Conservation (phyloP, 2,797 vertebrate genomes). For the Buphagus erythrorhynchus region DNA sequence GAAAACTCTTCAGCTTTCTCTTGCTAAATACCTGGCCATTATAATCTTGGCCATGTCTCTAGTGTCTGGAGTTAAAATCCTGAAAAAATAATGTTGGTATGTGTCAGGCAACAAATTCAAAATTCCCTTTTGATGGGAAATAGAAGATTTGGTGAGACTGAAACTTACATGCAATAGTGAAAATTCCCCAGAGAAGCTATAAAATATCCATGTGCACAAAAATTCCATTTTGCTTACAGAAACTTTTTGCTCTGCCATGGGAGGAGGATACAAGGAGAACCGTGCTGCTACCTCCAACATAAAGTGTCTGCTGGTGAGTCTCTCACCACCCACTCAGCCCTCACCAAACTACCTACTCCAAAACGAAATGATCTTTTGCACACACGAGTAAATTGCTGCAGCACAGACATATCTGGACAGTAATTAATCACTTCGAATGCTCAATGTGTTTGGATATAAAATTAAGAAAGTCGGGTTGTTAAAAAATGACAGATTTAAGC, state of each 20-base stretch:
- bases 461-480: slow-evolving; percentile 81
- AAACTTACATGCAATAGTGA: background rate
- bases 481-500: slow-evolving; percentile 85
- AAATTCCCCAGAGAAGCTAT: background rate
- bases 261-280: background rate
- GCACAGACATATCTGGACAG: slow-evolving; percentile 76
- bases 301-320: background rate
- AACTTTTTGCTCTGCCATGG: background rate
- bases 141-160: background rate
- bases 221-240: background rate
- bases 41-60: background rate
- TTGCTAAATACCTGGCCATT: background rate
- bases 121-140: background rate
- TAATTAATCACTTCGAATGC: slow-evolving; percentile 81
- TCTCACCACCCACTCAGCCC: background rate
- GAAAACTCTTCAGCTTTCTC: background rate
- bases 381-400: slow-evolving; percentile 27
- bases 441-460: slow-evolving; percentile 81
- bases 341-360: slow-evolving; percentile 7
- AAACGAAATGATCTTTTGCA: slow-evolving; percentile 46
- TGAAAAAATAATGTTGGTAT: background rate
- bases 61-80: background rate
- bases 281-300: background rate
- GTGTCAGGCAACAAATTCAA: background rate
- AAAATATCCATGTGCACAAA: background rate